phyloP scores from a whole-genome alignment of 2,113 vertebrate genomes.

The Oryctolagus cuniculus region mOryCun1.1 NC_091444.1:58302501-58303000 shows the following conservation, averaged over 20 bases:
- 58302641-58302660: background rate
- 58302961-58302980: background rate
- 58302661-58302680: no score
- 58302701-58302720: background rate
- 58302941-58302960: background rate
- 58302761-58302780: background rate
- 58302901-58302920: background rate
- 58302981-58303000: background rate
- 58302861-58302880: background rate
- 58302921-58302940: background rate
- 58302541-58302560: background rate
- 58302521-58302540: background rate
- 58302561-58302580: background rate
- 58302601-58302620: background rate
- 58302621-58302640: background rate
- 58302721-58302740: background rate
- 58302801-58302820: background rate
- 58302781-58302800: background rate
- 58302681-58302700: rapidly evolving
- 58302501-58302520: background rate
- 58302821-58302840: rapidly evolving
- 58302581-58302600: background rate
- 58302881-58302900: background rate
- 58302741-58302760: background rate
- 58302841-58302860: background rate